Conservation (phyloP, 2,113 vertebrate species). For the Leiothrix lutea region DNA sequence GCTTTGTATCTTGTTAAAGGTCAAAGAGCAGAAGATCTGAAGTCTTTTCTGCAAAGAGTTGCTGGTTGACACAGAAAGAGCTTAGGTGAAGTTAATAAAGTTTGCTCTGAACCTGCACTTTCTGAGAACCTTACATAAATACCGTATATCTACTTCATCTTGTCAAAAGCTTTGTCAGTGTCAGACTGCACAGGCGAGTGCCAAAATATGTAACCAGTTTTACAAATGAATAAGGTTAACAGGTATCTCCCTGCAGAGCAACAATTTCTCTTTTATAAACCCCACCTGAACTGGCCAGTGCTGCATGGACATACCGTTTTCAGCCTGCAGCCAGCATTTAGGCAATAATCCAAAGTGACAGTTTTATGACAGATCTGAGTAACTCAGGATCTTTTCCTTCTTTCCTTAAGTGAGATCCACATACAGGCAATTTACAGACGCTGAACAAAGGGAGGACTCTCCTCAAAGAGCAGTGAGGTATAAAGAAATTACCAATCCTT, state of each 20-base stretch:
- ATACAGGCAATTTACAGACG: not conserved
- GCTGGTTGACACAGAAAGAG: not conserved
- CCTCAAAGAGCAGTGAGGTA: not conserved
- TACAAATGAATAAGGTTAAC: constrained; percentile 44
- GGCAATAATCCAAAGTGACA: constrained; percentile 36
- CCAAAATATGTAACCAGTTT: constrained; percentile 30
- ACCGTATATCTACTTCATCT: not conserved
- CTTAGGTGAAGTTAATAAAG: not conserved
- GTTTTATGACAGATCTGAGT: constrained; percentile 48
- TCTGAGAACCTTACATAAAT: constrained; percentile 20
- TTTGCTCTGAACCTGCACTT: constrained; percentile 11
- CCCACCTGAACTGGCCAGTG: not conserved
- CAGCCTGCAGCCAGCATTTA: constrained; percentile 29
- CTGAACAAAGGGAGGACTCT: not conserved
- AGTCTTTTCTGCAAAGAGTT: not conserved
- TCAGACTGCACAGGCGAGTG: not conserved
- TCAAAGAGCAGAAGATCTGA: not conserved
- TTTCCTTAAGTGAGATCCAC: not conserved
- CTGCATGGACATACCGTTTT: not conserved
- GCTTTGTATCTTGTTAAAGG: not conserved
- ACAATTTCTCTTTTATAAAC: constrained; percentile 53
- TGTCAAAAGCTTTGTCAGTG: constrained; percentile 9
- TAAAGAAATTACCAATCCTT: not conserved
- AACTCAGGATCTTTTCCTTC: not conserved
- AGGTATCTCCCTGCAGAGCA: constrained; percentile 36